A percentile compares a stretch with the other conserved stretches of the same genome.
Conservation (phyloP, 2,113 vertebrate species). For the Syngnathus floridae region DNA sequence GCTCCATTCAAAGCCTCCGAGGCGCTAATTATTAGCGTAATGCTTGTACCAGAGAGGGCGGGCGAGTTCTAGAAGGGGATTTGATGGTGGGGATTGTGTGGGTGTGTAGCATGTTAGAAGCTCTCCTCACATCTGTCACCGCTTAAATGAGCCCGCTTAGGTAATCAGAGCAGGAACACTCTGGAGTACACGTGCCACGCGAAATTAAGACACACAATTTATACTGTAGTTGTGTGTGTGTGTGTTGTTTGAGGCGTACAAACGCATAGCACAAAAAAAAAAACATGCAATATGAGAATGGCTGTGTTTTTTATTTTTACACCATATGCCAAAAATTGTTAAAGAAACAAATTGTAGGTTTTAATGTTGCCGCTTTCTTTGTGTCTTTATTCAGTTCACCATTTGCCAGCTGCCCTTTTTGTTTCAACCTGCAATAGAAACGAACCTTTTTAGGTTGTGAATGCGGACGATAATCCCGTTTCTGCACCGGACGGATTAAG, state of each 20-base stretch:
- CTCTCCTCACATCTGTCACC: conserved; percentile 70
- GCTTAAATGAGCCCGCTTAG: conserved; percentile 65
- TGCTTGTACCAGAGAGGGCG: conserved; percentile 51
- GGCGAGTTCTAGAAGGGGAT: conserved; percentile 34
- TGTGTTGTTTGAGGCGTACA: background rate
- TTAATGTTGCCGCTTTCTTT: background rate
- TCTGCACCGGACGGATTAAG: conserved; percentile 25
- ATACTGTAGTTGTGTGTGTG: conserved; percentile 3
- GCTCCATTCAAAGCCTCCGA: conserved; percentile 71
- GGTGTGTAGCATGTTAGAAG: conserved; percentile 39
- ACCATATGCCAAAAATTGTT: background rate
- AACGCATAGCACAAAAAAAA: background rate
- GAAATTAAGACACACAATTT: conserved; percentile 32
- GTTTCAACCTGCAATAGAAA: background rate
- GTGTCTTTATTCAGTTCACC: background rate
- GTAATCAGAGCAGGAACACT: conserved; percentile 48
- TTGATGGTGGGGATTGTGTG: conserved; percentile 38
- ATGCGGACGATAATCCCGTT: conserved; percentile 37
- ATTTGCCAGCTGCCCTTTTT: conserved; percentile 7
- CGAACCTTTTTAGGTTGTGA: conserved; percentile 8
- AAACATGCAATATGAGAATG: background rate
- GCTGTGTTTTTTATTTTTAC: no score
- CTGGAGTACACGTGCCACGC: conserved; percentile 20
- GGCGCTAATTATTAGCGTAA: conserved; percentile 78
- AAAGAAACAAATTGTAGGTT: background rate